Evolutionary conservation across 2,888 invertebrate genomes (phyloP).

Genomic region (Unio pictorum): DNA sequence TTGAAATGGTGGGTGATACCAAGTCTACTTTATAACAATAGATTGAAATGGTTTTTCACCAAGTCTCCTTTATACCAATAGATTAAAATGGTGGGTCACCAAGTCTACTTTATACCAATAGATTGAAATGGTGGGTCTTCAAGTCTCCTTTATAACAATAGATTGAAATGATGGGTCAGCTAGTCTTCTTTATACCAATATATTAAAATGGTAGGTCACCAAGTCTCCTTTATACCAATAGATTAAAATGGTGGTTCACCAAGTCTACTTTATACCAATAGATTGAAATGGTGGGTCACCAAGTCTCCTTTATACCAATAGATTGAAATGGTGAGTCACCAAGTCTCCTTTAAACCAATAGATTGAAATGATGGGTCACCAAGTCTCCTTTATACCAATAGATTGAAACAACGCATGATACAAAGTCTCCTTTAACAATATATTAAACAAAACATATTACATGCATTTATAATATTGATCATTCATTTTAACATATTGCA

Average conservation of each 20-base stretch:
- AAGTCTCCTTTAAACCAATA: background rate
- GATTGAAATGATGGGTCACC: slow-evolving; percentile 44
- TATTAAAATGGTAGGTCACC: no score
- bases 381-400: background rate
- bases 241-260: no score
- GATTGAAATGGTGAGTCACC: slow-evolving; percentile 45
- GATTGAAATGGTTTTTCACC: no score
- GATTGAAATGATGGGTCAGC: no score
- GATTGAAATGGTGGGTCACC: slow-evolving; percentile 45
- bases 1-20: slow-evolving; percentile 45
- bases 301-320: background rate
- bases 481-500: no score
- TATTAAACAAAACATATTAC: background rate
- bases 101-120: background rate
- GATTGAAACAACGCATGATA: background rate
- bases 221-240: background rate
- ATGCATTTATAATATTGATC: background rate
- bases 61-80: background rate
- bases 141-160: background rate
- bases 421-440: background rate
- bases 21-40: background rate
- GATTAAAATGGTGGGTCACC: slow-evolving; percentile 38
- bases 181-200: no score
- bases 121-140: slow-evolving; percentile 45
- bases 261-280: background rate